Evolutionary conservation across 2,888 invertebrate genomes (phyloP).

Genomic region (Drosophila austrosaltans): DNA sequence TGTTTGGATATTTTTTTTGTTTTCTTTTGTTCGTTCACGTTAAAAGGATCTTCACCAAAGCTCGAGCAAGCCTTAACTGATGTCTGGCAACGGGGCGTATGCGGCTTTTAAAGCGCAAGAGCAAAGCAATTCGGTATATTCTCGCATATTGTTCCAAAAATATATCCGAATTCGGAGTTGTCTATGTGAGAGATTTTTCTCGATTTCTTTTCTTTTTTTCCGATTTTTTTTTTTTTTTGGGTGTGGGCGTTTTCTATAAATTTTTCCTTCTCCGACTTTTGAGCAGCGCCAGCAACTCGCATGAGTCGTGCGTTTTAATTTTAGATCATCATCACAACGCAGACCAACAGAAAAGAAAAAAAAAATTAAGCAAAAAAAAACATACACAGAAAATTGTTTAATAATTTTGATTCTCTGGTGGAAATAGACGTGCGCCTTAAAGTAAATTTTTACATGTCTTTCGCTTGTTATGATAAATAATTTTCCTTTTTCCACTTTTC

Average conservation of each 20-base stretch:
- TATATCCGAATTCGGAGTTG: conserved; percentile 80
- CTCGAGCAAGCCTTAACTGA: conserved; percentile 81
- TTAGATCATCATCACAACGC: conserved; percentile 55
- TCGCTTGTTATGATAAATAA: conserved; percentile 34
- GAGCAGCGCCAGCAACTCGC: conserved; percentile 44
- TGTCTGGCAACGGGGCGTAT: conserved; percentile 72
- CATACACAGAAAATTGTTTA: conserved; percentile 40
- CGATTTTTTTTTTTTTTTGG: conserved; percentile 14
- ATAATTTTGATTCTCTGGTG: conserved; percentile 60
- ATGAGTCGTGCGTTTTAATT: conserved; percentile 72
- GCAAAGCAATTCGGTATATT: conserved; percentile 31
- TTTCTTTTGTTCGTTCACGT: conserved; percentile 31
- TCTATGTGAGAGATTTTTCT: conserved; percentile 38
- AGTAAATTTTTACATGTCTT: conserved; percentile 37
- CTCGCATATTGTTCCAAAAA: conserved; percentile 81
- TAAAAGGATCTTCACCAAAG: conserved; percentile 68
- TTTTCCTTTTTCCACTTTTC: conserved; percentile 50
- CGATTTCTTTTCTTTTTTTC: neutral
- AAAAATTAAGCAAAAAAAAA: conserved; percentile 32
- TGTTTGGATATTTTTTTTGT: conserved; percentile 82
- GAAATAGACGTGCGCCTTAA: conserved; percentile 47
- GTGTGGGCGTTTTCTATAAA: conserved; percentile 65
- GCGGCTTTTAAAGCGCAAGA: conserved; percentile 81
- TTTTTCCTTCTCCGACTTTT: conserved; percentile 42
- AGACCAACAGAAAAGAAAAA: conserved; percentile 27